Base-by-base conservation (phyloP, 2,797 vertebrate species). In the Carduelis carduelis region DNA sequence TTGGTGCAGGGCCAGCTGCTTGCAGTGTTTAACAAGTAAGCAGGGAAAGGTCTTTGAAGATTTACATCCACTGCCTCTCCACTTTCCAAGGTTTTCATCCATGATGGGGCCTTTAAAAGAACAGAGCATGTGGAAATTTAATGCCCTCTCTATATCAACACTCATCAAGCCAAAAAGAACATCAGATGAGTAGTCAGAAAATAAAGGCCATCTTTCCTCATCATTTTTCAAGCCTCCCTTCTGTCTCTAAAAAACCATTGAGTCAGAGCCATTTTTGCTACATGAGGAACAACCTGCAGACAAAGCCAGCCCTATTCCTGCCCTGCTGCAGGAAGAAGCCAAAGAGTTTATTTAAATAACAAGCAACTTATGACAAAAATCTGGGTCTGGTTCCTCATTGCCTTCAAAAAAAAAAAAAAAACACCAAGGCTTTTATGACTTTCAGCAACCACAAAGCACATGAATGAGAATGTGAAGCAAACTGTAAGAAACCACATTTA, bases 1-100 rank as follows among this genome's bases (percentile, higher is more conserved):
- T 95, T 94, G 49, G 87, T 57, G 79, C 79, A 93, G 55, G 88
- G 90, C 92, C 95, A 96, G 68, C 95, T 96, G 77, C 94, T 85
- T 84, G 91, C 69, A 83, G 93, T 56, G 52, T 93, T 96, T 77
- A 95, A 69, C 6, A 59, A 86, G 75, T 65, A 83, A 30, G 85
- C 43, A 30, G 82, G 85, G 35, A 75, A 92, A 66, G 94, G 87
- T 80, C 94, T 94, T 61, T n/a, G 87, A 74, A 90, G 60, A 72
- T 95, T 97, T 88, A 56, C 50, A 66, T 87, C 94, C 83, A 93
- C 20, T 6, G 82, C 46, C 63, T 93, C 95, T 59, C 91, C 88
- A 68, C 43, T 71, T 89, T 95, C 75, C 1, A 82, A 69, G 56
- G 78, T 74, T 87, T 96, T 95, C 71, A 84, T 93, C 97, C 96